Evolutionary conservation across 2,888 invertebrate genomes (phyloP), one percentile per base, ranked within the genome.

Genomic region (Suillia variegata): DNA sequence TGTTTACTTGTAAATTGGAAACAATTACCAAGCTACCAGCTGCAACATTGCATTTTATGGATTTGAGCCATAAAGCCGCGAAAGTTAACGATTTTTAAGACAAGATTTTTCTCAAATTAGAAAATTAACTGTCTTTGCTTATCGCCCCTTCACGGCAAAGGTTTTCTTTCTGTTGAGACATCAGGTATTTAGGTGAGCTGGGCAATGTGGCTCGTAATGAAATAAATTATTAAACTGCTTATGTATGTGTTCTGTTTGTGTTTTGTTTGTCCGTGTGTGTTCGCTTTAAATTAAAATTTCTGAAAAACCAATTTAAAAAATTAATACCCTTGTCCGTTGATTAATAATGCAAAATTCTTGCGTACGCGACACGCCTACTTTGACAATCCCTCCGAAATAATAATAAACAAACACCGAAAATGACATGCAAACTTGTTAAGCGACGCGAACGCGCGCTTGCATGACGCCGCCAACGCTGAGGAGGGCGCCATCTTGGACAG

Each of bases 321-420:
- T n/a, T 13, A 31, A n/a, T n/a, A 38, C 38, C 38, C n/a, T n/a
- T 38, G 38, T n/a, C 10, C 38, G 38, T 12, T 38, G 38, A 38
- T 13, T 38, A 38, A 38, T 38, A 38, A 38, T 38, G 38, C 38
- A n/a, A 38, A 38, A 38, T 38, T 38, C 38, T n/a, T n/a, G n/a
- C 38, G n/a, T 4, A 38, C 38, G 6, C 13, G n/a, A 38, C 67
- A 63, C 67, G 59, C 65, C 67, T 65, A 65, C 63, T 67, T 67
- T 64, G 65, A 59, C 67, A 65, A 67, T 59, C 63, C n/a, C n/a
- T n/a, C 62, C 60, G 62, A 49, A 17, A 20, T 15, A 49, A 24
- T 26, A 59, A 64, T 55, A 65, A 64, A 62, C 54, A 52, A 64
- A 62, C 61, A 67, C 61, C 47, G 59, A 54, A 61, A 62, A 59